These are phyloP conservation scores for Clistopyga incitator DNA, from an alignment of 2,888 invertebrate genomes.

Conservation along the genomic window DNA sequence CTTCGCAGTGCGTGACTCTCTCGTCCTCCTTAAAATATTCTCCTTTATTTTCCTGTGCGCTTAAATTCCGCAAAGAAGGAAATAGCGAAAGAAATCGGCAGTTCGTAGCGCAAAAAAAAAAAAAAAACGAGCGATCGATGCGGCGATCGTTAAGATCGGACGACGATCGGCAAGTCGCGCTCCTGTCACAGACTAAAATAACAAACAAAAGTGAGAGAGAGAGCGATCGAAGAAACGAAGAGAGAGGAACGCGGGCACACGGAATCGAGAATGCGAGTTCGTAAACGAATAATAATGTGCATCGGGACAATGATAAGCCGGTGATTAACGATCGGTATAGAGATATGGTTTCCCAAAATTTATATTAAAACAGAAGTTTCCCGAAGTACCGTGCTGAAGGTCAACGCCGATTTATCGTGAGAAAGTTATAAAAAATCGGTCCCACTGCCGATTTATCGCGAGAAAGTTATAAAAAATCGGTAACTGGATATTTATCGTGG, in stretches of 20 bases:
- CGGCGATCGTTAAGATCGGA: background rate
- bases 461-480: no score
- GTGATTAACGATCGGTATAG: constrained; percentile 37
- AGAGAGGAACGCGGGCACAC: background rate
- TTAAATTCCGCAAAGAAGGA: background rate
- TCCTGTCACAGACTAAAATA: background rate
- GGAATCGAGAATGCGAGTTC: constrained; percentile 51
- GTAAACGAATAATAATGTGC: constrained; percentile 49
- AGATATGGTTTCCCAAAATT: background rate
- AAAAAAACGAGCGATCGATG: background rate
- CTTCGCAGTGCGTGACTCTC: constrained; percentile 30
- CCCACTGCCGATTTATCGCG: no score
- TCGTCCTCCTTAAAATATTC: background rate
- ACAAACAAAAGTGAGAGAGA: background rate
- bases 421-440: no score
- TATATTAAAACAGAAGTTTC: no score
- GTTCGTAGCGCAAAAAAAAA: no score
- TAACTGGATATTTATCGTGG: no score
- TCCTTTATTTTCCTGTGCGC: background rate
- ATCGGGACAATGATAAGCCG: constrained; percentile 47
- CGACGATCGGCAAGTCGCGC: background rate
- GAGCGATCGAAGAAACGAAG: background rate
- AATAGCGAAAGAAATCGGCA: background rate
- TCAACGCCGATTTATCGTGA: no score
- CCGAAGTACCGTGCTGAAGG: no score